Base-by-base conservation (phyloP, 2,797 vertebrate species). In the Molossus molossus region DNA sequence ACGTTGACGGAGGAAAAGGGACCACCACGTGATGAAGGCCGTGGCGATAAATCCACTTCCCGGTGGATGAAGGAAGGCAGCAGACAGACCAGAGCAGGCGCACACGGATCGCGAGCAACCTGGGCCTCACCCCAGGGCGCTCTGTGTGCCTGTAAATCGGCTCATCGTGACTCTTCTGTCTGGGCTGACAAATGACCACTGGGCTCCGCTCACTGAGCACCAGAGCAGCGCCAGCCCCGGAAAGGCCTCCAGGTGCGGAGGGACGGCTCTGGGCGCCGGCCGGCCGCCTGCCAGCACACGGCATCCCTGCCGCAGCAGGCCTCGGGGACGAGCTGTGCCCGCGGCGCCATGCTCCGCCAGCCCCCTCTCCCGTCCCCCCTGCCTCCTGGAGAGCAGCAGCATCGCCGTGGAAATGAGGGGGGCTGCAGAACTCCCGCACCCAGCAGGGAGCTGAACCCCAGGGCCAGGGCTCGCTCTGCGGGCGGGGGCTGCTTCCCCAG, bases 401-500 rank as follows among this genome's bases (percentile, higher is more conserved):
- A 58, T 13, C 1, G 37, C 37, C 33, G 20, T 5, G 40, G 80
- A 84, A 14, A 72, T 70, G 5, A 94, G 25, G 9, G 9, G 17
- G 76, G 48, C 76, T 73, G 12, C 1, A 6, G 21, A 45, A 75
- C 1, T 21, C 62, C 37, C 69, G 70, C 1, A 65, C 25, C 33
- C 73, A n/a, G 90, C 5, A 40, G 40, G 77, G 72, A 50, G 77
- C 0, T 11, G 21, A 70, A 29, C 9, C 1, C 25, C 29, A 15
- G 0, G 21, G 29, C 0, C 4, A 85, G 60, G 0, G 8, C 29
- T 25, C 14, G 57, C 45, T 14, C 67, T 55, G 5, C 1, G 50
- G 58, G 9, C 14, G 50, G 58, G 9, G 14, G 11, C 10, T 4
- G 57, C 60, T 57, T 55, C 62, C 40, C 50, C 13, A 37, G 21